Base-by-base conservation (phyloP, 2,797 vertebrate species). In the Scleropages formosus region DNA sequence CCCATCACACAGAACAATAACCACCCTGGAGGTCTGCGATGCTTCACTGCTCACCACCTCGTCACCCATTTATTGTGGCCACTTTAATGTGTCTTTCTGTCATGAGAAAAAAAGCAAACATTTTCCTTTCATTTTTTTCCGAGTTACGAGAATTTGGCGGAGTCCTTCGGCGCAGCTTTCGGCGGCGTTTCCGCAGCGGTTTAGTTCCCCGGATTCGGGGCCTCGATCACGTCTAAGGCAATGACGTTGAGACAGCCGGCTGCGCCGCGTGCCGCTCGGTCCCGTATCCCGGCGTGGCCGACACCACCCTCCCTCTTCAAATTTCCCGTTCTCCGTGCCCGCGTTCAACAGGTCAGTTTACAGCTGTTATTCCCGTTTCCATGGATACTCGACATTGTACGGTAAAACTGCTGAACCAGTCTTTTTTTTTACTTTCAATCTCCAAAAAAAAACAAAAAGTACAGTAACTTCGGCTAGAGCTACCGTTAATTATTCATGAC, bases 401-500 rank as follows among this genome's bases (percentile, higher is more conserved):
- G 72, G 60, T 70, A 26, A 77, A 73, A 77, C 80, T 73, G 75
- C 82, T 83, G 80, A 79, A 73, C 80, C 27, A 56, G 77, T 71
- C 81, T 74, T 68, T 71, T 51, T 78, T 44, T 78, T 82, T 80
- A 46, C 47, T n/a, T 20, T 64, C 80, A 77, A 74, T 75, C 78
- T 51, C 58, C 18, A 9, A 76, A 77, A 82, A 82, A 82, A 73
- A 44, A n/a, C 62, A n/a, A n/a, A n/a, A n/a, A n/a, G n/a, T n/a
- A n/a, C 6, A 31, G 20, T 24, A 10, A 71, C 6, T 82, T 77
- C 77, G 61, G 53, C 44, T 39, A 62, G 69, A 77, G 63, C 71
- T 79, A 71, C 46, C 80, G 80, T 82, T 84, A 83, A 90, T 86
- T 80, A 84, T 75, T 82, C 84, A 74, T 82, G 85, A 87, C 85